phyloP scores from a whole-genome alignment of 2,888 invertebrate genomes.

The Chymomyza procnemis region DNA sequence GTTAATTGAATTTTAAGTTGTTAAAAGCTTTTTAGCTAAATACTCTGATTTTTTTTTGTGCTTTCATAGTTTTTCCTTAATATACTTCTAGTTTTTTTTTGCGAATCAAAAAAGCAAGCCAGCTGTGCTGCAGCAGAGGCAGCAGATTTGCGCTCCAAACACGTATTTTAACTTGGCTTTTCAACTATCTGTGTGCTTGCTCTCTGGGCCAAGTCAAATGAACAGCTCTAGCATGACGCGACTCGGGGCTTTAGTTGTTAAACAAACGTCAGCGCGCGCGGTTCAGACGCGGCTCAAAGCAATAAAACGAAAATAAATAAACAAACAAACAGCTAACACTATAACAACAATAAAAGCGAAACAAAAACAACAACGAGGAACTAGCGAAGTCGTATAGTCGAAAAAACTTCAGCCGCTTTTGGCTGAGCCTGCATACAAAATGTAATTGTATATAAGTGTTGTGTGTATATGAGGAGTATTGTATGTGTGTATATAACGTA shows the following conservation, averaged over 20 bases:
- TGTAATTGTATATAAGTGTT: background rate
- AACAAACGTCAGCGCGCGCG: conserved; percentile 62
- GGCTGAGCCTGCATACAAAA: conserved; percentile 35
- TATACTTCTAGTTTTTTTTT: background rate
- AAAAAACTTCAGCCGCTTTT: background rate
- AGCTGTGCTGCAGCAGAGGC: background rate
- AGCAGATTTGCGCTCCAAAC: conserved; percentile 28
- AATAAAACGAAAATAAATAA: conserved; percentile 15
- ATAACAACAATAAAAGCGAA: conserved; percentile 17
- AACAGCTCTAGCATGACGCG: conserved; percentile 33
- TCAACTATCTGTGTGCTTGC: conserved; percentile 1
- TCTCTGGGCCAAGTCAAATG: background rate
- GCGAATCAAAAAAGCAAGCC: background rate
- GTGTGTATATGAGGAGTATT: background rate
- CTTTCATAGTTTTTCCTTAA: background rate
- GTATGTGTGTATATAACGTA: background rate
- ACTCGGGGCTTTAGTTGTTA: conserved; percentile 46
- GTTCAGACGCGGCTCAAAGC: conserved; percentile 31
- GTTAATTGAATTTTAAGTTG: background rate
- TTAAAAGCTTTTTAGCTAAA: background rate
- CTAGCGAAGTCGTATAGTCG: background rate
- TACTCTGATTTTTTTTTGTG: background rate
- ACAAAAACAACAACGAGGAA: background rate
- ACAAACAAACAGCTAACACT: conserved; percentile 9
- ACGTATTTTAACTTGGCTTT: conserved; percentile 33